These are phyloP conservation scores for Mesocentrotus franciscanus DNA, from an alignment of 53 echinoderm and acorn worm species.

Conservation along the genomic window DNA sequence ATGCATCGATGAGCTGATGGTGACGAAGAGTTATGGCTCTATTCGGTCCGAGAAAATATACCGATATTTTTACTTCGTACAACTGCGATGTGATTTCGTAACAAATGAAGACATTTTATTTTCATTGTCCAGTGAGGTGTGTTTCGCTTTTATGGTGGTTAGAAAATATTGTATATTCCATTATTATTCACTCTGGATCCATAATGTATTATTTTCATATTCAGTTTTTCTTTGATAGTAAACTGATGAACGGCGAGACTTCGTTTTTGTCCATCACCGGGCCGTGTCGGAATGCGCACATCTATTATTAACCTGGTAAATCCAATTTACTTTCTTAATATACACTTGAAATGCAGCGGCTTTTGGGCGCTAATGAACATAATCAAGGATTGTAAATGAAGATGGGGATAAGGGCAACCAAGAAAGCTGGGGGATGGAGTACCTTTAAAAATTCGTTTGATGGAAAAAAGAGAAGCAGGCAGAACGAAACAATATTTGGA, in stretches of 20 bases:
- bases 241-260: not conserved
- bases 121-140: not conserved
- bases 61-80: not conserved
- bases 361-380: slow-evolving; percentile 10
- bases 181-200: not conserved
- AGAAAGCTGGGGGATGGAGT: not conserved
- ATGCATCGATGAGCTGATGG: slow-evolving; percentile 10
- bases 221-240: not conserved
- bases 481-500: too few relatives aligned
- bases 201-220: not conserved
- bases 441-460: not conserved
- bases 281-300: slow-evolving; percentile 20
- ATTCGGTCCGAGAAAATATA: slow-evolving; percentile 20
- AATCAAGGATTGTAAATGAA: not conserved
- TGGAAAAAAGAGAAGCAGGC: not conserved
- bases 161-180: not conserved
- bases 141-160: not conserved
- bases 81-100: slow-evolving; percentile 33
- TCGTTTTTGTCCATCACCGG: not conserved
- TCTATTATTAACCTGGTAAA: slow-evolving; percentile 37
- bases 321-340: slow-evolving; percentile 33
- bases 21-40: slow-evolving; percentile 40
- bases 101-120: not conserved
- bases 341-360: not conserved
- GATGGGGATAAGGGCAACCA: not conserved